A percentile compares a stretch with the other conserved stretches of the same genome.
These are phyloP conservation scores for Triplophysa tibetana DNA, from an alignment of 2,113 vertebrate species.

Conservation along the genomic window DNA sequence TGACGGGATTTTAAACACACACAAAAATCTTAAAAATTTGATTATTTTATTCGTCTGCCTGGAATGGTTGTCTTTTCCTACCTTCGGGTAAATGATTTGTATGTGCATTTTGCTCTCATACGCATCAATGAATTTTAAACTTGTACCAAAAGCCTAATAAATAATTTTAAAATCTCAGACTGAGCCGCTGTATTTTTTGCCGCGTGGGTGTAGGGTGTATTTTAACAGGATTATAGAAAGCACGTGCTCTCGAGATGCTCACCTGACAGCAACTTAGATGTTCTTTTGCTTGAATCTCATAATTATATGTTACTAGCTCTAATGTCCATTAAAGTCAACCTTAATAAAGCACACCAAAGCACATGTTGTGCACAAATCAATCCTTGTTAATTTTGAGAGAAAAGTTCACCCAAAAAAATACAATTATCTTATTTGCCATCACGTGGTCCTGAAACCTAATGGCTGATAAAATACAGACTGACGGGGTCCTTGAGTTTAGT, in stretches of 20 bases:
- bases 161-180: constrained; percentile 21
- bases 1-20: constrained; percentile 29
- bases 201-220: constrained; percentile 15
- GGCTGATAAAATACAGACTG: no score
- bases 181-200: constrained; percentile 25
- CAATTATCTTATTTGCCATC: no score
- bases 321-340: constrained; percentile 29
- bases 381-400: neutral
- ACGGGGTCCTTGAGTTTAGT: no score
- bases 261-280: constrained; percentile 16
- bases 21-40: constrained; percentile 22
- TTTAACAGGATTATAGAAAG: constrained; percentile 32
- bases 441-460: no score
- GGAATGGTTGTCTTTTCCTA: neutral
- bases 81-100: neutral
- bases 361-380: constrained; percentile 3
- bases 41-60: constrained; percentile 21
- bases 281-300: constrained; percentile 42
- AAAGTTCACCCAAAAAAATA: no score
- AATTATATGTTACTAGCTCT: constrained; percentile 38
- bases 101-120: constrained; percentile 2
- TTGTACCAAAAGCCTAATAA: constrained; percentile 35
- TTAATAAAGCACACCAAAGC: neutral
- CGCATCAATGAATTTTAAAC: constrained; percentile 8
- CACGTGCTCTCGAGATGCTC: constrained; percentile 15